Base-by-base conservation (phyloP, 2,113 vertebrate genomes). In the Otolemur garnettii region DNA sequence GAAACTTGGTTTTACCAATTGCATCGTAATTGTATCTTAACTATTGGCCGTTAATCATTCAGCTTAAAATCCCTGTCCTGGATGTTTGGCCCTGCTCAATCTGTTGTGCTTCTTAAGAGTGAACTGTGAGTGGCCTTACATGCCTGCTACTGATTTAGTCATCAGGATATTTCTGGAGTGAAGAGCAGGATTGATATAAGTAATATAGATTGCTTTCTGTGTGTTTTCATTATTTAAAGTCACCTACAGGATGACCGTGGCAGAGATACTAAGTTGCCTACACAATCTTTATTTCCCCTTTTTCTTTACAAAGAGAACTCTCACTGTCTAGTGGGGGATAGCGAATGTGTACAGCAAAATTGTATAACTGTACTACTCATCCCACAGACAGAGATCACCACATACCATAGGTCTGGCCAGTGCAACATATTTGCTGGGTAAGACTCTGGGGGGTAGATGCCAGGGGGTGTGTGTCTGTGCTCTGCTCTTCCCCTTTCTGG, bases 381-480 rank as follows among this genome's bases (percentile, higher is more conserved):
- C 10, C 11, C 14, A n/a, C 50, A 75, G 19, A n/a, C 28, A 9
- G 1, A 75, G 14, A 11, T 82, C 19, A 55, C 38, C 7, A 21
- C 18, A 38, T 53, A 7, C 30, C 50, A 66, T 4, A 74, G 30
- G n/a, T 50, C 18, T 80, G 11, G 21, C 13, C 17, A 42, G 21
- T 62, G 18, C 2, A 1, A 17, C 38, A 21, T 15, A 85, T 79
- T 6, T 11, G 42, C 1, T 88, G 42, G 33, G 1, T 33, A 18
- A 42, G 26, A 64, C 2, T 78, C 4, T 12, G 28, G 60, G 12
- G 35, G 26, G 9, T 53, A 64, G 60, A 85, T 33, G 13, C 18
- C 24, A 53, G 2, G 22, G 19, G 14, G 4, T 12, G 45, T 50
- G 45, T 50, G 9, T 77, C 38, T 50, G 12, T 2, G 0, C 2